Evolutionary conservation across 2,797 vertebrate genomes (phyloP), one percentile per base, ranked within the genome.

Genomic region (Diplodus sargus): DNA sequence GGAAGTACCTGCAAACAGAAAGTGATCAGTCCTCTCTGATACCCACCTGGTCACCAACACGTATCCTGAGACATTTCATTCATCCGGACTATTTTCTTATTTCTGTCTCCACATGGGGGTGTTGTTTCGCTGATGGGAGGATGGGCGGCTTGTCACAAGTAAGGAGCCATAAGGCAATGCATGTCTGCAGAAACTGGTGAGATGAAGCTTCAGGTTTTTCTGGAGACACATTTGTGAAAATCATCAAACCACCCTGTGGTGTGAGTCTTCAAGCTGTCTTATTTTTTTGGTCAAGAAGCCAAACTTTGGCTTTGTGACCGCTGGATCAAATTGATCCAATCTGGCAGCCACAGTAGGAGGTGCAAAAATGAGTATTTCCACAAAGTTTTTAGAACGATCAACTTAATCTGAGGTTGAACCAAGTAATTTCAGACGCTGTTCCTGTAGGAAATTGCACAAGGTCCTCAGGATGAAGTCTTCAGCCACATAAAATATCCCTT

Each of bases 181-280:
- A 69, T 3, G 9, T 71, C 70, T 54, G 64, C 67, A 45, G 54
- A 74, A 39, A 72, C 48, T 16, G 20, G 25, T 48, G 57, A 52
- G 65, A 59, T 28, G 42, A 76, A 25, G 23, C 5, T 68, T 74
- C n/a, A 16, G 16, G 12, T 72, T 86, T 86, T 78, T 66, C 43
- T 64, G 64, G 59, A 70, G 91, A 94, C 93, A 79, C 51, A 30
- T 20, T 23, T 68, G 64, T 78, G 39, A 51, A 76, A 64, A 23
- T 74, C 20, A 17, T 68, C 61, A 62, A 70, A 70, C 23, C 34
- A 30, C 34, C n/a, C 42, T 30, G 22, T 42, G 17, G 70, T 25
- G 30, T 42, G 42, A 45, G 13, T 70, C 14, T 74, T 76, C 22
- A 45, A 63, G 42, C 70, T 56, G 2, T 61, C 20, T 45, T 58